Evolutionary conservation across 2,113 vertebrate genomes (phyloP).

Genomic region (Nicator chloris): DNA sequence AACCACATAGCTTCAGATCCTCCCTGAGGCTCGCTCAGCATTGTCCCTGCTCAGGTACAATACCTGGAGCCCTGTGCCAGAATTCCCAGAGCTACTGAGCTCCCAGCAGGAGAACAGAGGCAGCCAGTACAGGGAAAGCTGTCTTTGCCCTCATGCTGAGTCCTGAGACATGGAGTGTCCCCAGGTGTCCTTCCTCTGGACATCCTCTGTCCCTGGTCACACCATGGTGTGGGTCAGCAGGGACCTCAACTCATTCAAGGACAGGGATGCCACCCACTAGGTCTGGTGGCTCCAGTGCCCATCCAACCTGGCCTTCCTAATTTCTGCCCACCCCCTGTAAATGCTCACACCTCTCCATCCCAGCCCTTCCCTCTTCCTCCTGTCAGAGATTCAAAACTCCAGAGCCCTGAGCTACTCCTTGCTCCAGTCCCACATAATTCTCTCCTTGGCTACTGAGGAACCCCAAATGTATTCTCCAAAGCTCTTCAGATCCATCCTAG

Average conservation of each 20-base stretch:
- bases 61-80: neutral
- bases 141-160: neutral
- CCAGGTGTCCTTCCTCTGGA: neutral
- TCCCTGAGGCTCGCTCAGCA: neutral
- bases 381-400: neutral
- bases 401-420: neutral
- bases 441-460: neutral
- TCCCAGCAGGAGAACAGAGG: neutral
- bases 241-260: accelerated
- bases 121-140: neutral
- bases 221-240: neutral
- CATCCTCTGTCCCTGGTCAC: no score
- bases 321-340: neutral
- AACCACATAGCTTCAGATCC: neutral
- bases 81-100: neutral
- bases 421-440: neutral
- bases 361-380: neutral
- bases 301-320: neutral
- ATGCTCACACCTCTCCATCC: neutral
- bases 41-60: neutral
- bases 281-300: neutral
- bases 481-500: neutral
- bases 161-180: neutral
- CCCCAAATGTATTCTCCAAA: neutral
- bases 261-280: neutral